Percentiles rank a stretch among this genome's conserved stretches.
These are phyloP conservation scores for Acrobasis repandana DNA, from an alignment of 2,888 invertebrate species.

Conservation along the genomic window DNA sequence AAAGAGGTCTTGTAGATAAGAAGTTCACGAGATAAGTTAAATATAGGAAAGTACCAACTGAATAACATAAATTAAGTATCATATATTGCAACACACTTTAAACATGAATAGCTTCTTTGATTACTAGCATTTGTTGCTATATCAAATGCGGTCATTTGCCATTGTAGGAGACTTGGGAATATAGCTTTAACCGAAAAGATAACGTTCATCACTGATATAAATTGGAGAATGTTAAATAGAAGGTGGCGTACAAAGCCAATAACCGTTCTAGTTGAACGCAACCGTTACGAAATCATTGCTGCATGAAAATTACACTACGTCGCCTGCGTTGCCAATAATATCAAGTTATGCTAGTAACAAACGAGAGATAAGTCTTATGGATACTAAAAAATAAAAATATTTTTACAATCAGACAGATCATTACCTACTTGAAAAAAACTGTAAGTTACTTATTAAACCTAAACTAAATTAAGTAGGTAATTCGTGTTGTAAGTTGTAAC, in stretches of 20 bases:
- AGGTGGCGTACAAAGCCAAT: slow-evolving; percentile 69
- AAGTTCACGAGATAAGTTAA: slow-evolving; percentile 75
- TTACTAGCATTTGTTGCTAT: slow-evolving; percentile 6
- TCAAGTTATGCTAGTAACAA: slow-evolving; percentile 2
- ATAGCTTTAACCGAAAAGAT: not conserved
- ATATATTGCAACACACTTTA: slow-evolving; percentile 24
- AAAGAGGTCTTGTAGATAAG: slow-evolving; percentile 73
- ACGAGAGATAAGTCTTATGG: not conserved
- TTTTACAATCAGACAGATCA: too few relatives aligned
- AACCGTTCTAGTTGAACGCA: slow-evolving; percentile 80
- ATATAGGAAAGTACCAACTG: slow-evolving; percentile 69
- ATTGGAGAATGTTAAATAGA: slow-evolving; percentile 60
- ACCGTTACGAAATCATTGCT: slow-evolving; percentile 81
- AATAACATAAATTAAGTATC: slow-evolving; percentile 38
- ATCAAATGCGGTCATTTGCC: not conserved
- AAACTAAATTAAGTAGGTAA: not conserved
- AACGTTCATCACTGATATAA: slow-evolving; percentile 26
- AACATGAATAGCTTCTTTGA: slow-evolving; percentile 4
- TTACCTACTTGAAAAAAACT: too few relatives aligned
- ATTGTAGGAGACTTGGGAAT: not conserved
- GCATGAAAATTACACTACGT: slow-evolving; percentile 72
- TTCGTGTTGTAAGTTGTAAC: not conserved
- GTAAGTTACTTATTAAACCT: too few relatives aligned
- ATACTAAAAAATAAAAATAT: too few relatives aligned
- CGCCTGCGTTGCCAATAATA: slow-evolving; percentile 37